A percentile compares a stretch with the other conserved stretches of the same genome.
phyloP scores from a whole-genome alignment of 2,797 vertebrate genomes.

The Gila robusta region DNA sequence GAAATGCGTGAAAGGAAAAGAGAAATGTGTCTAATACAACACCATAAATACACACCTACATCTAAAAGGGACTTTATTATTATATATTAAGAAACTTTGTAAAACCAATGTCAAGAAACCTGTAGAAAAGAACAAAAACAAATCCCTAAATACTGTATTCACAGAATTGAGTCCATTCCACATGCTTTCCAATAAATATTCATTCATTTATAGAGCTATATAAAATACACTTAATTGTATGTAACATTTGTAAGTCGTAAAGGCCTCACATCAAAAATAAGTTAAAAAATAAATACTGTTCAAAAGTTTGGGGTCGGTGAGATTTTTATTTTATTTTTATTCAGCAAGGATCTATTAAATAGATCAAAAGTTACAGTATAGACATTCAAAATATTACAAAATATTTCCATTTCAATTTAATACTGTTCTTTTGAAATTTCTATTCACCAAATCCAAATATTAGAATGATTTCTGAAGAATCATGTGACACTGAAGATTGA shows the following conservation, averaged over 20 bases:
- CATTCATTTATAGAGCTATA: slow-evolving; percentile 68
- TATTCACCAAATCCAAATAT: neutral
- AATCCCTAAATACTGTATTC: slow-evolving; percentile 29
- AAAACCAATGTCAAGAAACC: slow-evolving; percentile 93
- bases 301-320: slow-evolving; percentile 24
- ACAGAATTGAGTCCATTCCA: slow-evolving; percentile 70
- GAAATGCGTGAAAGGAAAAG: slow-evolving; percentile 76
- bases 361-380: neutral
- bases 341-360: neutral
- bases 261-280: slow-evolving; percentile 83
- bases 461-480: slow-evolving; percentile 4
- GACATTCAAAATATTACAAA: neutral
- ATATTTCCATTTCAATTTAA: neutral
- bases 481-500: neutral
- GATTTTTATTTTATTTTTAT: neutral
- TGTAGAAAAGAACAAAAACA: slow-evolving; percentile 87
- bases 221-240: slow-evolving; percentile 78
- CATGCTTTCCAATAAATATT: slow-evolving; percentile 85
- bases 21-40: slow-evolving; percentile 74
- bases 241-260: slow-evolving; percentile 77
- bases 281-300: slow-evolving; percentile 57
- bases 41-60: slow-evolving; percentile 70
- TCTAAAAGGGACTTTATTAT: slow-evolving; percentile 87
- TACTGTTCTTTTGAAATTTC: neutral
- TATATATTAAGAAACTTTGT: slow-evolving; percentile 94